Percentiles rank a stretch among this genome's conserved stretches.
Conservation (phyloP, 2,113 vertebrate genomes). For the Sinosuthora webbiana region DNA sequence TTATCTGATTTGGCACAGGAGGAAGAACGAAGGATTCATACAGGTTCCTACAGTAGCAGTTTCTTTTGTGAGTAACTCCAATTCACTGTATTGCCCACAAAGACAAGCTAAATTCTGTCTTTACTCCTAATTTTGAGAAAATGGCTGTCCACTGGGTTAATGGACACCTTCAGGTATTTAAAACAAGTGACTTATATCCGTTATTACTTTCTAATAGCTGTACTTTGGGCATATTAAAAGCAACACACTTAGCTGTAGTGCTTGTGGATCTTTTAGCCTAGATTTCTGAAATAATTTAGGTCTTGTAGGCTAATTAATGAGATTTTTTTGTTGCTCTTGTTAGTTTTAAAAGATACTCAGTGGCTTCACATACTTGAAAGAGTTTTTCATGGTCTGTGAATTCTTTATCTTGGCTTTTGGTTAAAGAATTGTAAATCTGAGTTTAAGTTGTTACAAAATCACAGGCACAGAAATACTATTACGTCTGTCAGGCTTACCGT, state of each 20-base stretch:
- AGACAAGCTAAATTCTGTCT: not conserved
- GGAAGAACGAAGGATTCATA: not conserved
- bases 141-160: not conserved
- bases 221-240: not conserved
- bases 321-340: not conserved
- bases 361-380: not conserved
- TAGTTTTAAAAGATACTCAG: not conserved
- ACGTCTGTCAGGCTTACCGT: slow-evolving; percentile 79
- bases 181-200: not conserved
- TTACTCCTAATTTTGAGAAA: not conserved
- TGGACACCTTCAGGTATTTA: not conserved
- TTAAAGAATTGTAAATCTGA: not conserved
- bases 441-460: not conserved
- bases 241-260: not conserved
- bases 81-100: not conserved
- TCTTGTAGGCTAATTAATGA: not conserved
- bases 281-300: not conserved
- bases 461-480: not conserved
- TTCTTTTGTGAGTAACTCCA: not conserved
- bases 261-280: not conserved
- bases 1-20: not conserved
- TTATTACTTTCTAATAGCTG: not conserved
- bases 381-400: not conserved
- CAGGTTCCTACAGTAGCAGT: not conserved
- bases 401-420: not conserved